Evolutionary conservation across 2,113 vertebrate species (phyloP).

Genomic region (Callipepla squamata): DNA sequence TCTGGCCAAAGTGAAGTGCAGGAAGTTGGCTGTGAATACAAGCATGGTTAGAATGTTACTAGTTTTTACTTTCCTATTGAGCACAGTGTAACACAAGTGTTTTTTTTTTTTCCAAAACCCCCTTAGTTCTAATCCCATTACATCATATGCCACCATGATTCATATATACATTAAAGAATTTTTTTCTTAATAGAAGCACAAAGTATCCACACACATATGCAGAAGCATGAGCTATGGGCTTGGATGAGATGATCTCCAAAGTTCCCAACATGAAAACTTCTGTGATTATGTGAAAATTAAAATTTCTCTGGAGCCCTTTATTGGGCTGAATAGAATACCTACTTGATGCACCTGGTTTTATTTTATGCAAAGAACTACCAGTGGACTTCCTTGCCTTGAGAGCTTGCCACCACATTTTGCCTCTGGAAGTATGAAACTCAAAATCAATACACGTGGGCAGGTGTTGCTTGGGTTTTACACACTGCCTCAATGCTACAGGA

Average conservation of each 20-base stretch:
- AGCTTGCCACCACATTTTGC: not conserved
- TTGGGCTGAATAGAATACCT: not conserved
- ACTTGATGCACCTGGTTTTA: accelerated
- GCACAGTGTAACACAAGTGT: not conserved
- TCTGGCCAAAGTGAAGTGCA: not conserved
- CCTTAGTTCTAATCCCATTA: not conserved
- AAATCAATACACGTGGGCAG: not conserved
- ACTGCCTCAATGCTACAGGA: not conserved
- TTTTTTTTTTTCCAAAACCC: not conserved
- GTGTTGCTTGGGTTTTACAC: not conserved
- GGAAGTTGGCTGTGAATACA: not conserved
- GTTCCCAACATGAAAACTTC: accelerated
- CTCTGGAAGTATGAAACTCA: not conserved
- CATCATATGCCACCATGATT: not conserved
- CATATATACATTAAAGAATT: not conserved
- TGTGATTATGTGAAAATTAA: not conserved
- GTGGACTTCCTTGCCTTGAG: not conserved
- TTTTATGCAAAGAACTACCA: not conserved
- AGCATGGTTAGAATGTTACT: not conserved
- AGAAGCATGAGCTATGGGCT: not conserved
- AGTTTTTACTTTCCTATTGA: not conserved
- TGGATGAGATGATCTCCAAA: not conserved
- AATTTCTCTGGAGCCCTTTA: not conserved
- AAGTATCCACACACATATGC: not conserved
- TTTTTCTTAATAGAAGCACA: not conserved